Base-by-base conservation (phyloP, 2,797 vertebrate genomes). In the Helarctos malayanus region DNA sequence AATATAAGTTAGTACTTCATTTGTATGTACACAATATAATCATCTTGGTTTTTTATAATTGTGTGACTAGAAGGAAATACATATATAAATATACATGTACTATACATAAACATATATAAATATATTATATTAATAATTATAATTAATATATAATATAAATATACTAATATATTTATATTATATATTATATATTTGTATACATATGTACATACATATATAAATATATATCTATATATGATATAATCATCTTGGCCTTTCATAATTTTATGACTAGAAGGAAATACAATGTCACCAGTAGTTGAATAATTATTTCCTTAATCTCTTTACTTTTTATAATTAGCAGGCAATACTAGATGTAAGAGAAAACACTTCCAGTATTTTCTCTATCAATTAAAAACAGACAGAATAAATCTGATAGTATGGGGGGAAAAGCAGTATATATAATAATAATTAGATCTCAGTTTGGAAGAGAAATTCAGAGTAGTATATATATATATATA, bases 301-400 rank as follows among this genome's bases (percentile, higher is more conserved):
- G 27, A 61, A 75, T 76, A 94, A 88, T 41, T 73, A 90, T 61
- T 91, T 49, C 32, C 57, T 49, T 83, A 49, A 79, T 94, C 71
- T 78, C 54, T 57, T 3, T 41, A 47, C 27, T 32, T 93, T 57
- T 56, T 71, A n/a, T 1, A 52, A 59, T 57, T 79, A 81, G 5
- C 18, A 38, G 18, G 8, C 78, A 79, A 71, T 65, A 25, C 16
- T 85, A 82, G 11, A 73, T 86, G 2, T 59, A 73, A 76, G 35
- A 91, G 57, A 97, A 89, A 84, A 81, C 16, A 73, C 75, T 81
- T 81, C 47, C 78, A 59, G 45, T 84, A 54, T 90, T 91, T 87
- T 9, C 21, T 18, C 14, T 52, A 32, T 68, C n/a, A 68, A 32
- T 78, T 86, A 92, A 65, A 10, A 96, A 45, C 15, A 89, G 45